These are phyloP conservation scores for Gymnothorax reevesii DNA, from an alignment of 2,797 vertebrate species.

Conservation along the genomic window DNA sequence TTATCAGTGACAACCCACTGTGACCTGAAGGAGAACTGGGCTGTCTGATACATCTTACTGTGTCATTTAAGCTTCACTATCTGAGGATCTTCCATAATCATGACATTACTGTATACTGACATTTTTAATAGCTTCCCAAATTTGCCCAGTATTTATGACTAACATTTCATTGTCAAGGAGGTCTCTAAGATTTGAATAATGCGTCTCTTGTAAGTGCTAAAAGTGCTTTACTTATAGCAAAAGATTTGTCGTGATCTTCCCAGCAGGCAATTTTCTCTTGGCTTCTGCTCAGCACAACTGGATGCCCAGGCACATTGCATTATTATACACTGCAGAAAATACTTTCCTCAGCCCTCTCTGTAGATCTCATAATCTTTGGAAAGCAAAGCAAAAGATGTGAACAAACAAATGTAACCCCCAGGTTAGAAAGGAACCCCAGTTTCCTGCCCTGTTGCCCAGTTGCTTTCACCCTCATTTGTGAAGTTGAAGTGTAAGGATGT, in stretches of 20 bases:
- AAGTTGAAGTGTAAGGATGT: not conserved
- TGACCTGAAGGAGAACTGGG: not conserved
- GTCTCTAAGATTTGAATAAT: constrained; percentile 16
- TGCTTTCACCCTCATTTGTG: not conserved
- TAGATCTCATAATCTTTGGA: not conserved
- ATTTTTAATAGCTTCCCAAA: not conserved
- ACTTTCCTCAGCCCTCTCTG: not conserved
- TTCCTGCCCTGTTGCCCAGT: not conserved
- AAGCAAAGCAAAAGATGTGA: not conserved
- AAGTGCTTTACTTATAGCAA: constrained; percentile 31
- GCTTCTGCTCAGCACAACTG: not conserved
- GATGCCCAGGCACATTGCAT: not conserved
- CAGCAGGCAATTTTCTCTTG: constrained; percentile 22
- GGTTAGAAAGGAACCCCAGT: not conserved
- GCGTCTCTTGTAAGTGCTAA: constrained; percentile 24
- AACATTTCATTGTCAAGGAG: not conserved
- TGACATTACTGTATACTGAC: not conserved
- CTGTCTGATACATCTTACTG: not conserved
- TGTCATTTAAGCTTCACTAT: not conserved
- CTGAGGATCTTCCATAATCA: not conserved
- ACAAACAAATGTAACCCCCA: not conserved
- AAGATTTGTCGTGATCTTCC: constrained; percentile 27
- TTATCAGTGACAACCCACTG: not conserved
- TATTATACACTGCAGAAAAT: not conserved
- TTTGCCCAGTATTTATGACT: not conserved